These are phyloP conservation scores for Taphrorychus bicolor DNA, from an alignment of 2,888 invertebrate genomes.

Conservation along the genomic window DNA sequence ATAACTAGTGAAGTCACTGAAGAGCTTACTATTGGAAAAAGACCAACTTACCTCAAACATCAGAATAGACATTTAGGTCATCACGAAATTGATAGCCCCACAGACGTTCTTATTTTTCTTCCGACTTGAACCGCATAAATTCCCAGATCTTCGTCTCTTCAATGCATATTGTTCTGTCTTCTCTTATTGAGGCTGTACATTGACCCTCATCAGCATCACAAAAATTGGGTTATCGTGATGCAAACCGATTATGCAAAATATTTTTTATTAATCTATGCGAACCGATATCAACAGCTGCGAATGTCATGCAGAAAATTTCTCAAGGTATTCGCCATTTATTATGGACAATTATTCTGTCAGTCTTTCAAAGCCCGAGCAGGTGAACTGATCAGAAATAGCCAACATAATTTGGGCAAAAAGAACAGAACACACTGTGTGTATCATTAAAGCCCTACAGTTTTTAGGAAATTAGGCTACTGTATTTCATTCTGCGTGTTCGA, in stretches of 20 bases:
- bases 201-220: constrained; percentile 2
- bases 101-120: too few species aligned
- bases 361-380: constrained; percentile 34
- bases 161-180: too few species aligned
- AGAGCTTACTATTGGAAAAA: too few species aligned
- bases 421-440: constrained; percentile 24
- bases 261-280: constrained; percentile 21
- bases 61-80: too few species aligned
- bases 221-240: constrained; percentile 15
- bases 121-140: too few species aligned
- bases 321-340: constrained; percentile 29
- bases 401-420: constrained; percentile 33
- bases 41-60: too few species aligned
- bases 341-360: constrained; percentile 41
- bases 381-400: constrained; percentile 37
- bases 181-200: neutral
- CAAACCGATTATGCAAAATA: constrained; percentile 13
- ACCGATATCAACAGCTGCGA: constrained; percentile 22
- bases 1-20: too few species aligned
- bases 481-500: constrained; percentile 49
- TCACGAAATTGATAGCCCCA: too few species aligned
- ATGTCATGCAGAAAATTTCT: constrained; percentile 30
- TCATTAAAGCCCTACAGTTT: constrained; percentile 13
- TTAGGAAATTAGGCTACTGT: constrained; percentile 44
- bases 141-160: too few species aligned